These are phyloP conservation scores for Thaleichthys pacificus DNA, from an alignment of 2,797 vertebrate species.

Conservation along the genomic window DNA sequence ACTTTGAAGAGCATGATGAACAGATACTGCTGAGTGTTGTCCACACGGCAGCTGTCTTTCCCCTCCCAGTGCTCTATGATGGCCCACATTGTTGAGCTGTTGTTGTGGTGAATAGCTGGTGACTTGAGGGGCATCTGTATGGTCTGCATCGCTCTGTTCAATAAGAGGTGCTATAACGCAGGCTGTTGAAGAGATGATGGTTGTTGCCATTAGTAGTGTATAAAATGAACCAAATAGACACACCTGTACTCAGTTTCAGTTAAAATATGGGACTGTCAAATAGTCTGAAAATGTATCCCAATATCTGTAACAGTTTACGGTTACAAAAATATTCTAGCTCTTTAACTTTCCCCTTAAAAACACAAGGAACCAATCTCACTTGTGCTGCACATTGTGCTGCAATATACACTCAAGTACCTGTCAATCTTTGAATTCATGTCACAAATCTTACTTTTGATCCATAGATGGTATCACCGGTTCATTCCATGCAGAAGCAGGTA, in stretches of 20 bases:
- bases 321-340: no score
- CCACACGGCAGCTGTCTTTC: not conserved
- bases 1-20: conserved; percentile 63
- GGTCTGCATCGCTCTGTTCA: not conserved
- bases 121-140: not conserved
- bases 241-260: not conserved
- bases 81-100: conserved; percentile 56
- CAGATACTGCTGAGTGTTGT: conserved; percentile 53
- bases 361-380: no score
- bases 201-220: not conserved
- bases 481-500: no score
- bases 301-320: no score
- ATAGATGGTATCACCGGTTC: no score
- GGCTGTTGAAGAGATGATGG: conserved; percentile 13
- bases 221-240: not conserved
- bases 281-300: no score
- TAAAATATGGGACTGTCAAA: not conserved
- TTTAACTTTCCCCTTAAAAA: no score
- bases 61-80: conserved; percentile 46
- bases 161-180: not conserved
- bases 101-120: not conserved
- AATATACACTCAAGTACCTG: no score
- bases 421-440: no score
- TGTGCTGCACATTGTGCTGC: no score
- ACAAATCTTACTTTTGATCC: no score